Evolutionary conservation across 2,888 invertebrate species (phyloP).

Genomic region (Pachydiplax longipennis): DNA sequence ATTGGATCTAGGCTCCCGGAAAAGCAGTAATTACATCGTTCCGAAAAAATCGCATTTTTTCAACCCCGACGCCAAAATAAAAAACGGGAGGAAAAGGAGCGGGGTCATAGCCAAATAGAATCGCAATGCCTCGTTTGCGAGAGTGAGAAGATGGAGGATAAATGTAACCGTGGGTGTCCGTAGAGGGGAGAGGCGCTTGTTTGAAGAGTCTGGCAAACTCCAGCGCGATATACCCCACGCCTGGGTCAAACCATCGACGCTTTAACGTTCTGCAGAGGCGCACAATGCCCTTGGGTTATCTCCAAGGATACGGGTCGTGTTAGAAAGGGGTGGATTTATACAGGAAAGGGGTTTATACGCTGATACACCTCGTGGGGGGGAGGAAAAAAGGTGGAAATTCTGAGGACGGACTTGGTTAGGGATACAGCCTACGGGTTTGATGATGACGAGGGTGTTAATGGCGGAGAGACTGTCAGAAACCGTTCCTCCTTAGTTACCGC

Average conservation of each 20-base stretch:
- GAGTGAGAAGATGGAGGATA: background rate
- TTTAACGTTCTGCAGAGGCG: background rate
- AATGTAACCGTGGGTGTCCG: background rate
- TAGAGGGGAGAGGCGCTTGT: background rate
- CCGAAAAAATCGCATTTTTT: no score
- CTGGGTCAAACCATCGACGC: background rate
- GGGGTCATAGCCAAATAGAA: background rate
- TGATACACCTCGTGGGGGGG: background rate
- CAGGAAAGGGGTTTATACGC: background rate
- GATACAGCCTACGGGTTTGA: background rate
- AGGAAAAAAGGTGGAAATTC: background rate
- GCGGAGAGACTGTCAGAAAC: slow-evolving; percentile 1
- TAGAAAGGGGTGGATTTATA: background rate
- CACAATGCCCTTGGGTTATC: background rate
- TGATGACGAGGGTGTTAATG: slow-evolving; percentile 37
- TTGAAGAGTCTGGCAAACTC: background rate
- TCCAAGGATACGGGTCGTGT: background rate
- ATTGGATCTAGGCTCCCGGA: background rate
- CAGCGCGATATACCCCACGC: background rate
- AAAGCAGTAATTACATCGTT: background rate
- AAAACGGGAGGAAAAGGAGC: background rate
- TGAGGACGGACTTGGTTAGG: background rate
- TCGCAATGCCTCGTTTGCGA: background rate
- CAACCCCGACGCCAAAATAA: background rate
- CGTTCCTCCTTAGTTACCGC: slow-evolving; percentile 18